phyloP scores from a whole-genome alignment of 2,888 invertebrate species.

The Sinodicranocentrus sp. region DNA sequence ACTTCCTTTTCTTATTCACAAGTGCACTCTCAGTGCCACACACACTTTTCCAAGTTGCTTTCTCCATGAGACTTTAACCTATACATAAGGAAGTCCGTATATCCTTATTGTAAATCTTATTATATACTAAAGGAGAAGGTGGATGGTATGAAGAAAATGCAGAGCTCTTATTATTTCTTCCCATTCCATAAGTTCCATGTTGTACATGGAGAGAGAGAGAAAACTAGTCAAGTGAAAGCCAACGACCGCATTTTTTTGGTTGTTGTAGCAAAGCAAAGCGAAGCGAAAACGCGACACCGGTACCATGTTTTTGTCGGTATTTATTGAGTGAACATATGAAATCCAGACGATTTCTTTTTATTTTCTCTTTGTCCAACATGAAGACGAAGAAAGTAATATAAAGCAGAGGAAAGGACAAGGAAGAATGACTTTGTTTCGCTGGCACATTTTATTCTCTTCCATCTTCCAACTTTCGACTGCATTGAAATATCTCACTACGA shows the following conservation, averaged over 20 bases:
- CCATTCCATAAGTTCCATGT: neutral
- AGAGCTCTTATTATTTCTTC: neutral
- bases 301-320: constrained; percentile 29
- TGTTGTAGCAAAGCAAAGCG: neutral
- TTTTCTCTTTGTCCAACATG: constrained; percentile 23
- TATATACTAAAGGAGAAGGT: neutral
- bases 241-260: constrained; percentile 41
- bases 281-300: neutral
- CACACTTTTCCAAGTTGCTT: no score
- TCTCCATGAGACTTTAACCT: no score
- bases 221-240: constrained; percentile 41
- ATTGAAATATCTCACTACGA: no score
- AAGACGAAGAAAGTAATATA: neutral
- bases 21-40: no score
- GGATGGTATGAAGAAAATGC: neutral
- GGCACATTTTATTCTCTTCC: no score
- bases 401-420: constrained; percentile 25
- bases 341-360: constrained; percentile 23
- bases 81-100: no score
- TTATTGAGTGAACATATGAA: constrained; percentile 30
- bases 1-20: no score
- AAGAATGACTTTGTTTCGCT: constrained; percentile 29
- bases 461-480: no score
- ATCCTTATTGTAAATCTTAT: no score
- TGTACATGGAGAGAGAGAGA: neutral